Evolutionary conservation across 64 coral and sea anemone species (phyloP), one percentile per base, ranked within the genome.

Genomic region (Platygyra sinensis): DNA sequence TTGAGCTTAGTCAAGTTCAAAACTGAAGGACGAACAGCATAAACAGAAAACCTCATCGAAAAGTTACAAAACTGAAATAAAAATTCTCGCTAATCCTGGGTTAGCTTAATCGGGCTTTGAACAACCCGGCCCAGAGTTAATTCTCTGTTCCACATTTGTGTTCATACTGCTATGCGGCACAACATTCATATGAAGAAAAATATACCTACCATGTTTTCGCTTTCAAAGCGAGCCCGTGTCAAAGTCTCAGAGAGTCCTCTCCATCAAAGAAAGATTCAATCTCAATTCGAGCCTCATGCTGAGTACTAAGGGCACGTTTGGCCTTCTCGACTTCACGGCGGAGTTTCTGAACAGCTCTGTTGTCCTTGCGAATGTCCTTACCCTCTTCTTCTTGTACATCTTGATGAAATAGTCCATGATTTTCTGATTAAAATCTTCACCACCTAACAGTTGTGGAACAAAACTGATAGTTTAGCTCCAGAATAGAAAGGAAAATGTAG

Each of bases 341-440:
- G 17, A 99, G 97, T 86, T 99, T 99, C 67, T 99, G 97, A 54
- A 99, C 90, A 71, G 97, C 97, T 73, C 97, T 90, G 91, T 99
- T 99, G 42, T 99, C 97, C 79, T 99, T 99, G n/a, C 97, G 97
- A 29, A 99, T 95, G 72, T 99, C 89, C 79, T 99, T 99, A 88
- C 97, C 97, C 64, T 99, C 97, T 99, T 99, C 61, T 99, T 99
- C 91, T 99, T 99, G 79, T 99, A 99, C 29, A 99, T 72, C 55
- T 99, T 99, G 82, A 99, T 96, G 83, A 99, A 99, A 57, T 99
- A 79, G 24, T 95, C 91, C 97, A 99, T 99, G n/a, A 99, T 94
- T 73, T 86, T 89, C 85, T 99, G 97, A 75, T 99, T 94, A 96
- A 99, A 99, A 86, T 99, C 97, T 93, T 99, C 97, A 80, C 97